Conservation (phyloP, 2,113 vertebrate species). For the Oncorhynchus gorbuscha region DNA sequence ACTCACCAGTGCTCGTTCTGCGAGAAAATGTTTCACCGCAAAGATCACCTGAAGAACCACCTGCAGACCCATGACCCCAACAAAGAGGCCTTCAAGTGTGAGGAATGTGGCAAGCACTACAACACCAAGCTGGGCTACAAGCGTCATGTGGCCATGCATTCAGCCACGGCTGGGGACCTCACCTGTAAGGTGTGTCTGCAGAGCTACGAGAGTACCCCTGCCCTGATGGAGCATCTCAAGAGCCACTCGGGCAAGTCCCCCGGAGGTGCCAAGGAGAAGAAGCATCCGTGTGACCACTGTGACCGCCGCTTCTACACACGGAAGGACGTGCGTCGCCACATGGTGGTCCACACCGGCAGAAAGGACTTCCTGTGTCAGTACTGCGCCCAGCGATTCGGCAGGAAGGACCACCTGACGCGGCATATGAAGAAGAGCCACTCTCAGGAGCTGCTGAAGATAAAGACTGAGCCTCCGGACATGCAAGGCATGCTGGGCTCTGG, state of each 20-base stretch:
- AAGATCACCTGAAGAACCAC: constrained; percentile 97
- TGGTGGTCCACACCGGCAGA: constrained; percentile 96
- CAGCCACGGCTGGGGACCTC: constrained; percentile 87
- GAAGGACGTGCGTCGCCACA: constrained; percentile 92
- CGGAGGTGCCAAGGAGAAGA: constrained; percentile 90
- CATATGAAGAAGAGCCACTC: constrained; percentile 99
- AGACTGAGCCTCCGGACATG: constrained; percentile 93
- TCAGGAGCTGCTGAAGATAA: constrained; percentile 95
- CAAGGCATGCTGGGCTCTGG: constrained; percentile 84
- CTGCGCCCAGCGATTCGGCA: constrained; percentile 93
- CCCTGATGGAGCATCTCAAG: constrained; percentile 94
- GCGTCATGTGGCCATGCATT: constrained; percentile 94
- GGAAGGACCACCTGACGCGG: constrained; percentile 94
- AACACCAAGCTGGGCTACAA: constrained; percentile 96
- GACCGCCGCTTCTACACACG: constrained; percentile 96
- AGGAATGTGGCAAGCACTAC: constrained; percentile 97
- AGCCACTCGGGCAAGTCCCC: constrained; percentile 91
- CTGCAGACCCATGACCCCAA: constrained; percentile 97
- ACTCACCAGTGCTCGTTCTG: constrained; percentile 98
- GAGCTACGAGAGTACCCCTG: constrained; percentile 92
- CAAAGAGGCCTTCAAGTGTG: constrained; percentile 96
- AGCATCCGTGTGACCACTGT: constrained; percentile 95
- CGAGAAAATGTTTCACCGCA: constrained; percentile 98
- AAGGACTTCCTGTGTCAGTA: constrained; percentile 98
- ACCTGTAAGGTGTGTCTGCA: constrained; percentile 97